Conservation (phyloP, 53 echinoderm and acorn worm genomes). For the Holothuria leucospilota region DNA sequence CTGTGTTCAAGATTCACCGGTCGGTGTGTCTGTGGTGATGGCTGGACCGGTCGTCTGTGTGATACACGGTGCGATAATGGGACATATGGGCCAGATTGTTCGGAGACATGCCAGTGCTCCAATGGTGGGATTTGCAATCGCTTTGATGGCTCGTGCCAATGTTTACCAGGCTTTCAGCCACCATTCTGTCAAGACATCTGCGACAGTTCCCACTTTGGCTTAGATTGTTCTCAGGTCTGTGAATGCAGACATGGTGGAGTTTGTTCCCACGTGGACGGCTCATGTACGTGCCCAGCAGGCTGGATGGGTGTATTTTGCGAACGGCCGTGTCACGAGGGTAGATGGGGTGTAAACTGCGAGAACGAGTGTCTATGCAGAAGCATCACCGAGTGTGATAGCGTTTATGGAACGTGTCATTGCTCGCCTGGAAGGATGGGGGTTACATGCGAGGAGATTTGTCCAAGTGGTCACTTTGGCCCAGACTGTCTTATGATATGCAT, state of each 20-base stretch:
- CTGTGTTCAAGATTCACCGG: conserved; percentile 79
- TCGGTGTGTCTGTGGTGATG: conserved; percentile 73
- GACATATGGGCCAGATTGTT: conserved; percentile 71
- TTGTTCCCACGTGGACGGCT: conserved; percentile 35
- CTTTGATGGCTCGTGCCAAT: conserved; percentile 72
- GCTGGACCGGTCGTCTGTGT: conserved; percentile 80
- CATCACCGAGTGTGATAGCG: conserved; percentile 51
- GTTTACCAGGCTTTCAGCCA: conserved; percentile 79
- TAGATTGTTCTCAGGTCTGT: conserved; percentile 65
- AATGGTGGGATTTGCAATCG: conserved; percentile 68
- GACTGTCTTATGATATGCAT: conserved; percentile 64
- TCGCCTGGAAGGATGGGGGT: conserved; percentile 67
- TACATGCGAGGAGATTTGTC: conserved; percentile 51
- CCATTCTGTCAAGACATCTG: conserved; percentile 66
- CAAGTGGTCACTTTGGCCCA: conserved; percentile 63
- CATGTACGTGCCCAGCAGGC: conserved; percentile 67
- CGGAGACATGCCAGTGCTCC: conserved; percentile 65
- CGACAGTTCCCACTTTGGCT: conserved; percentile 70
- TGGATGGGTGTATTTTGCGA: conserved; percentile 72
- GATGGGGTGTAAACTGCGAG: conserved; percentile 58
- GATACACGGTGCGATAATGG: conserved; percentile 64
- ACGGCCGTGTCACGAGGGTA: conserved; percentile 52
- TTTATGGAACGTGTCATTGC: conserved; percentile 65
- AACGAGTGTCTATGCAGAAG: conserved; percentile 55
- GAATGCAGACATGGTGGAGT: conserved; percentile 60